Evolutionary conservation across 2,888 invertebrate genomes (phyloP).

Genomic region (Pemphredon lugubris): DNA sequence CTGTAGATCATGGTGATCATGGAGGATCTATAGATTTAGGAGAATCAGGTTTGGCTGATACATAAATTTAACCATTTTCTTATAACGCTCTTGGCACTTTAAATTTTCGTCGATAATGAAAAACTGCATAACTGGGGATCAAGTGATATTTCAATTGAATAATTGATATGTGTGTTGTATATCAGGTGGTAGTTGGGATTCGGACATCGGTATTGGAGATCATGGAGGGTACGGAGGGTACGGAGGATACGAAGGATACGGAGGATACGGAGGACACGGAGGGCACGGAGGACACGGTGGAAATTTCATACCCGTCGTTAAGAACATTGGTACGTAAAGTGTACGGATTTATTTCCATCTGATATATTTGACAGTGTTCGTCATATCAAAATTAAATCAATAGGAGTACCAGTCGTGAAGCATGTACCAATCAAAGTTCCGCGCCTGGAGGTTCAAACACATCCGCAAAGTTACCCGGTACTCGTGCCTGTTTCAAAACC

Average conservation of each 20-base stretch:
- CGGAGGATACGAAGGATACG: constrained; percentile 42
- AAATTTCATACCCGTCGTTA: constrained; percentile 83
- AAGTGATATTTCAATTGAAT: no score
- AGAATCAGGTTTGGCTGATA: constrained; percentile 45
- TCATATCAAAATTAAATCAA: neutral
- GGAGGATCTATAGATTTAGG: constrained; percentile 58
- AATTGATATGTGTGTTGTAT: no score
- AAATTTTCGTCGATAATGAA: no score
- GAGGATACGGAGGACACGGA: constrained; percentile 55
- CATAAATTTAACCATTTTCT: neutral
- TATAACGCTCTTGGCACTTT: no score
- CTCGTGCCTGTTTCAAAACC: constrained; percentile 86
- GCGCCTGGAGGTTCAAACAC: constrained; percentile 82
- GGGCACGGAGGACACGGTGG: constrained; percentile 57
- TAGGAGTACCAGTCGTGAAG: constrained; percentile 83
- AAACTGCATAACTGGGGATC: no score
- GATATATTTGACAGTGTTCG: neutral
- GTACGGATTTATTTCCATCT: neutral
- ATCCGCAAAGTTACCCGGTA: constrained; percentile 85
- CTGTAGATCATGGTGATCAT: constrained; percentile 49
- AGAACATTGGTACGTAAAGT: constrained; percentile 82
- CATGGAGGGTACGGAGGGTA: constrained; percentile 55
- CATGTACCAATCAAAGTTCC: constrained; percentile 83
- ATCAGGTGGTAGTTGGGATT: constrained; percentile 29
- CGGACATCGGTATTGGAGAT: constrained; percentile 20